phyloP scores from a whole-genome alignment of 2,797 vertebrate genomes.

The Leptatherina wallacei region DNA sequence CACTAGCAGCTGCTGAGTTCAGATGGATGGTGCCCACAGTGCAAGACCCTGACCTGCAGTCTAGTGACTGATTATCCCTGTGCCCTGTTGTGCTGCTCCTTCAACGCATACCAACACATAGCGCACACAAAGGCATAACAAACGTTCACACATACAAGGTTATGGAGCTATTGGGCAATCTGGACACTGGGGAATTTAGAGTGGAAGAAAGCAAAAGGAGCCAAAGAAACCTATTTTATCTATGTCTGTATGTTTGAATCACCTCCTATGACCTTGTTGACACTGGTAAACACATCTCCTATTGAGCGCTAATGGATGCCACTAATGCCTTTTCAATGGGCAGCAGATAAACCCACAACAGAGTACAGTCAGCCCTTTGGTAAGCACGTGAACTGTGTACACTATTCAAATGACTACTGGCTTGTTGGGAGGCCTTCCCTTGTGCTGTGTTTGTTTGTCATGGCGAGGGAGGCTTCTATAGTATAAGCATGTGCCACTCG shows the following conservation, averaged over 20 bases:
- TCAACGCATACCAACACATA: constrained; percentile 53
- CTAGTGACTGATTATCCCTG: constrained; percentile 80
- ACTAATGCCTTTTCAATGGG: constrained; percentile 56
- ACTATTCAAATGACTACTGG: constrained; percentile 49
- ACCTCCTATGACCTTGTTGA: constrained; percentile 65
- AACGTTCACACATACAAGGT: constrained; percentile 58
- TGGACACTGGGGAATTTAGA: constrained; percentile 41
- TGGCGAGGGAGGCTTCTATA: constrained; percentile 50
- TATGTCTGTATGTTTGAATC: constrained; percentile 54
- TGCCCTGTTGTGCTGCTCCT: constrained; percentile 63
- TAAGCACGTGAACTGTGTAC: constrained; percentile 35
- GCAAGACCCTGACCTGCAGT: constrained; percentile 76
- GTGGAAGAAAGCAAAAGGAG: constrained; percentile 14
- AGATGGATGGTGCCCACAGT: constrained; percentile 78
- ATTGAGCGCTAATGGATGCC: constrained; percentile 48
- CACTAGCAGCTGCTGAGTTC: constrained; percentile 75
- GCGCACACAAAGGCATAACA: constrained; percentile 24
- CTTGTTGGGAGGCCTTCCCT: constrained; percentile 43
- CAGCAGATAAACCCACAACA: constrained; percentile 36
- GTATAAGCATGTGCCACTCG: constrained; percentile 54
- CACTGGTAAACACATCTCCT: constrained; percentile 45
- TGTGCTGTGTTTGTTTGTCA: constrained; percentile 48
- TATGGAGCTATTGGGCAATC: constrained; percentile 51
- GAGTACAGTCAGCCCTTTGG: constrained; percentile 37
- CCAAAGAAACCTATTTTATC: constrained; percentile 53